Percentiles rank a stretch among this genome's conserved stretches.
phyloP scores from a whole-genome alignment of 2,888 invertebrate species.

The Halictus quadricinctus region DNA sequence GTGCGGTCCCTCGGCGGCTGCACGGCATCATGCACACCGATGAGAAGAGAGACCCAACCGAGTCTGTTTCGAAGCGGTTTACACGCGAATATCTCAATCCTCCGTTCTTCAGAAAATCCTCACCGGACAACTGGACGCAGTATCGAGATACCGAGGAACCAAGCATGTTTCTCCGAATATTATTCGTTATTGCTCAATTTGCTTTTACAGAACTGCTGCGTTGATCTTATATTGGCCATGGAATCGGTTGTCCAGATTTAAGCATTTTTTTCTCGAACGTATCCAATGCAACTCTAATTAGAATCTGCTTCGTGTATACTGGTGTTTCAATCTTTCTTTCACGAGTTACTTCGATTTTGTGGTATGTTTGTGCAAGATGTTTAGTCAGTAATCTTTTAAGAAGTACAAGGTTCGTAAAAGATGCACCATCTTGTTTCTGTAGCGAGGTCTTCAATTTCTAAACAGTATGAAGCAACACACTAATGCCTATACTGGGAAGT shows the following conservation, averaged over 20 bases:
- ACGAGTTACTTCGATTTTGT: too few relatives aligned
- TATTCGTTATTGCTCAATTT: not conserved
- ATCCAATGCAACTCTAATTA: not conserved
- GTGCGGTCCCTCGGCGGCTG: not conserved
- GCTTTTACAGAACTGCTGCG: not conserved
- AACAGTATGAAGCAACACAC: too few relatives aligned
- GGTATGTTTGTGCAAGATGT: too few relatives aligned
- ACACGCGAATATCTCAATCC: conserved; percentile 14
- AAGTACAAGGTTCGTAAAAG: too few relatives aligned
- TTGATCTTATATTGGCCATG: not conserved
- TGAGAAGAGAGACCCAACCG: not conserved
- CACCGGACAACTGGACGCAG: not conserved
- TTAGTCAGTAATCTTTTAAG: too few relatives aligned
- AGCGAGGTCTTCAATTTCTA: too few relatives aligned
- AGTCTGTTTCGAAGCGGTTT: not conserved
- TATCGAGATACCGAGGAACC: not conserved
- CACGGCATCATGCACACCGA: not conserved
- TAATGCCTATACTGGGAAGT: too few relatives aligned
- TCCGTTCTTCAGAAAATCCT: not conserved
- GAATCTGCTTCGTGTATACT: not conserved
- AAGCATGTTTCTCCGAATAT: not conserved
- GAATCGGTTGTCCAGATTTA: not conserved
- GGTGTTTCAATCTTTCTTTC: not conserved
- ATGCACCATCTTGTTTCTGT: too few relatives aligned
- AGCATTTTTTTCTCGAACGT: not conserved